Base-by-base conservation (phyloP, 2,113 vertebrate species). In the Chascanopsetta lugubris region DNA sequence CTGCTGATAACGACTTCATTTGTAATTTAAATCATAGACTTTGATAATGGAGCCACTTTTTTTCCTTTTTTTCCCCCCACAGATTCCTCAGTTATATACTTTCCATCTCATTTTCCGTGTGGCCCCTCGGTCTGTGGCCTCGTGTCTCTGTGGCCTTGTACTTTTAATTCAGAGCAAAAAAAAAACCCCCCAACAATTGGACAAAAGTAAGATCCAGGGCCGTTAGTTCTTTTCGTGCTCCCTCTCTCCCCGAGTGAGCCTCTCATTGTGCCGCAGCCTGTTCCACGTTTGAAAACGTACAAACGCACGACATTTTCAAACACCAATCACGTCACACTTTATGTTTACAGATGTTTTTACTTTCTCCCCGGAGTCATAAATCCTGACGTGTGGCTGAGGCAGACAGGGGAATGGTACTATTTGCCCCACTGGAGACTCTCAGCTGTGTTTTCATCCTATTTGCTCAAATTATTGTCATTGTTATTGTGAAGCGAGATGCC, bases 21-120 rank as follows among this genome's bases (percentile, higher is more conserved):
- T 61, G 61, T 49, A 51, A 38, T 83, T 61, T 54, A 22, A 42
- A 78, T 76, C 32, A 48, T 36, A 71, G 25, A 34, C 62, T 30
- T 29, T 26, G 61, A 69, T 69, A 63, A 72, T 53, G 15, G 40
- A 59, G 32, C 55, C 50, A 18, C 49, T 3, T 29, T 25, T 10
- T 50, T 50, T 3, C 61, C 24, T 77, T 72, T 64, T 10, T 22
- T n/a, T n/a, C n/a, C n/a, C n/a, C n/a, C n/a, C n/a, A 32, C 7
- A 26, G 42, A 58, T 58, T 66, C 34, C 34, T n/a, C 60, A 22
- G 64, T 62, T 42, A 48, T 62, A 75, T 36, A 40, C 32, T 26
- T 25, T 32, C n/a, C 18, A 17, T 11, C 46, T 10, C 42, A 20
- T 49, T 25, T 27, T 26, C n/a, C 25, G 1, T 17, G 10, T 22